A percentile compares a stretch with the other conserved stretches of the same genome.
phyloP scores from a whole-genome alignment of 2,888 invertebrate genomes.

The Cybosia mesomella region DNA sequence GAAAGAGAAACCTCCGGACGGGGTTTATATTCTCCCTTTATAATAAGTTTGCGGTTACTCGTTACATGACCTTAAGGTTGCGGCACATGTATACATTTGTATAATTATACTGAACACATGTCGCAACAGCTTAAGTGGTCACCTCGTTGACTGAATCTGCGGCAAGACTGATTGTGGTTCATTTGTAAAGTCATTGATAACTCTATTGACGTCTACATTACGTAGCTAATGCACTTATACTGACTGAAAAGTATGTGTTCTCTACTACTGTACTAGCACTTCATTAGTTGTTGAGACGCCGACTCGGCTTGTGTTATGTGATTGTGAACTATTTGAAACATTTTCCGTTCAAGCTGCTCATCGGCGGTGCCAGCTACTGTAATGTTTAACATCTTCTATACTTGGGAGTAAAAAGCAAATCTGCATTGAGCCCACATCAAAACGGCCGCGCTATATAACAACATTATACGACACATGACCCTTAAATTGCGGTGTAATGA shows the following conservation, averaged over 20 bases:
- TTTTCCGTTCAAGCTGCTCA: not conserved
- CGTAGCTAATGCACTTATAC: not conserved
- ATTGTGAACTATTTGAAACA: not conserved
- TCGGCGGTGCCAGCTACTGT: not conserved
- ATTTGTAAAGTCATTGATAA: not conserved
- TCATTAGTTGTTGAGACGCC: not conserved
- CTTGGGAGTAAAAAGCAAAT: conserved; percentile 37
- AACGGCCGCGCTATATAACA: conserved; percentile 53
- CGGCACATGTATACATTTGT: not conserved
- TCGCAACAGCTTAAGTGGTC: not conserved
- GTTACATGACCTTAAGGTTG: not conserved
- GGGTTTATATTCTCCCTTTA: too few relatives aligned
- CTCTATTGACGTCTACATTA: not conserved
- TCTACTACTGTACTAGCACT: not conserved
- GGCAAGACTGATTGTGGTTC: not conserved
- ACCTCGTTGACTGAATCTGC: not conserved
- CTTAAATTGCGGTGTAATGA: conserved; percentile 52
- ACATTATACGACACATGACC: conserved; percentile 48
- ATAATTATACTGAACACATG: not conserved
- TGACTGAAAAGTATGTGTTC: not conserved
- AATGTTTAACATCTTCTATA: conserved; percentile 23
- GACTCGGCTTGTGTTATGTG: not conserved
- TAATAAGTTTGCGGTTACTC: not conserved
- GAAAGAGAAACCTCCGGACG: too few relatives aligned
- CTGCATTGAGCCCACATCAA: conserved; percentile 45